Base-by-base conservation (phyloP, 2,888 invertebrate species). In the Sabatieria punctata region DNA sequence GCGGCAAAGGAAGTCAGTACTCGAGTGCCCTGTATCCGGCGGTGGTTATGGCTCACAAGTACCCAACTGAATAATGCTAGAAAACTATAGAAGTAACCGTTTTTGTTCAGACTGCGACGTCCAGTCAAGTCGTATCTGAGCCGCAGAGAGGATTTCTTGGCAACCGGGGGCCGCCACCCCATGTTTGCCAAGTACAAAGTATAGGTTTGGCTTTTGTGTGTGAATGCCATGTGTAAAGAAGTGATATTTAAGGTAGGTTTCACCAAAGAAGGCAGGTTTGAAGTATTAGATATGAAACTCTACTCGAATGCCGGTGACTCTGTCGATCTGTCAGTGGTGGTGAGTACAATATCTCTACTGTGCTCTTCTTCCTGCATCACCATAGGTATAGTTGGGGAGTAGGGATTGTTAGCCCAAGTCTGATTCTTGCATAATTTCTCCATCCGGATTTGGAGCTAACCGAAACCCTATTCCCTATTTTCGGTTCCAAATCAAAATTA, bases 61-160 rank as follows among this genome's bases (percentile, higher is more conserved):
- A 15, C 6, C n/a, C 45, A 22, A 43, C 47, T 35, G n/a, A n/a
- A n/a, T n/a, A n/a, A n/a, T n/a, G n/a, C n/a, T n/a, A n/a, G n/a
- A n/a, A n/a, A n/a, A n/a, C n/a, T n/a, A n/a, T n/a, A n/a, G n/a
- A 30, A 8, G 30, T 22, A 8, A 40, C n/a, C 6, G 8, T n/a
- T 15, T 30, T 41, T 23, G 37, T 41, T 13, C n/a, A 23, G 41
- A 22, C 18, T 41, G 11, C 8, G 41, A 8, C 74, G 76, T 51
- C 84, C 89, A 1, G 78, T 88, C 1, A 75, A 86, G 35, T 79
- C 81, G 53, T 83, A 86, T 78, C 68, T 91, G 42, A 88, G 88
- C 64, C 74, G 93, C 52, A 83, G 86, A 57, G 88, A 91, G 70
- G 91, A 93, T 64, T 88, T 91, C 81, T 68, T 79, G 55, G 77